Percentiles rank a stretch among this genome's conserved stretches.
Conservation (phyloP, 2,113 vertebrate species). For the Donacobius atricapilla region DNA sequence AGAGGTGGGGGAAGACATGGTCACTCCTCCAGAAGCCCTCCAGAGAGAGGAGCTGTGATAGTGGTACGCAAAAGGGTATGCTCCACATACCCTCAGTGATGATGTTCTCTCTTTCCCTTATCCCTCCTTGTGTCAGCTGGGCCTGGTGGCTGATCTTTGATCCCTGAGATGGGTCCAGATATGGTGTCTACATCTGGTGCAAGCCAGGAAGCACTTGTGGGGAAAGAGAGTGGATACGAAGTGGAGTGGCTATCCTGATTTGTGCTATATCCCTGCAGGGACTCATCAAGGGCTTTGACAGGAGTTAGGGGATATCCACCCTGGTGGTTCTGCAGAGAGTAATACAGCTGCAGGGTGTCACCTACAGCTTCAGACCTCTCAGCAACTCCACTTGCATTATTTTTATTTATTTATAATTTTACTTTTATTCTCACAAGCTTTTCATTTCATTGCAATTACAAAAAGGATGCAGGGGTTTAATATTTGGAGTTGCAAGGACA, state of each 20-base stretch:
- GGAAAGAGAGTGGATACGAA: not conserved
- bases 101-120: not conserved
- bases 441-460: not conserved
- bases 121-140: rapidly evolving
- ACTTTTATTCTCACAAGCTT: not conserved
- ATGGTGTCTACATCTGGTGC: too few relatives aligned
- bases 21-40: not conserved
- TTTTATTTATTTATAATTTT: not conserved
- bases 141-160: not conserved
- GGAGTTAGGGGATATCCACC: not conserved
- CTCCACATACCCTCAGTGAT: rapidly evolving
- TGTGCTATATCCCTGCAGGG: not conserved
- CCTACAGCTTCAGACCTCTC: not conserved
- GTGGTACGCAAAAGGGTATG: too few relatives aligned
- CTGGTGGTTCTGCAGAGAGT: not conserved
- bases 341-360: not conserved
- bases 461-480: not conserved
- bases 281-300: not conserved
- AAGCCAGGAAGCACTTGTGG: not conserved
- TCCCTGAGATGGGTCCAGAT: not conserved
- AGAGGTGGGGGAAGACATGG: not conserved
- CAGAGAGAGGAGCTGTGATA: not conserved
- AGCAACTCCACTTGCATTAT: not conserved
- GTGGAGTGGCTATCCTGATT: not conserved
- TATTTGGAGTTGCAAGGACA: not conserved